Percentiles rank a stretch among this genome's conserved stretches.
These are phyloP conservation scores for Zaprionus kolodkinae DNA, from an alignment of 1,140 invertebrate species.

Conservation along the genomic window DNA sequence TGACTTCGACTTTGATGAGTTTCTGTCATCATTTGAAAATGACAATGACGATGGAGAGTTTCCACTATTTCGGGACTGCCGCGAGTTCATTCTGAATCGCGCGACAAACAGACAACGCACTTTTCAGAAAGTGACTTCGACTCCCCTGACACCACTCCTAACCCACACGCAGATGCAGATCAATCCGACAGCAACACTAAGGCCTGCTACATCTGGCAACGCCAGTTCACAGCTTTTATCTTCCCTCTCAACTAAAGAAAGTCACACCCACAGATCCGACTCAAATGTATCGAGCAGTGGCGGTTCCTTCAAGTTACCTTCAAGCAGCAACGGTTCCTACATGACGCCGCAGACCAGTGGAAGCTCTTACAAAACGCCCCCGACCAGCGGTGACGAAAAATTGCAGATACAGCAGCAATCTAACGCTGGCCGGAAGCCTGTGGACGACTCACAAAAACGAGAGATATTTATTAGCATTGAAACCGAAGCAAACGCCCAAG, in stretches of 20 bases:
- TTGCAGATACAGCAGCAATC: slow-evolving; percentile 12
- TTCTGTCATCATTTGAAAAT: slow-evolving; percentile 85
- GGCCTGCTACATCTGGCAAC: slow-evolving; percentile 24
- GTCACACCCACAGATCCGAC: slow-evolving; percentile 65
- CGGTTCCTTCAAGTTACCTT: slow-evolving; percentile 22
- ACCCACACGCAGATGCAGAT: slow-evolving; percentile 7
- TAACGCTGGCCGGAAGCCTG: not conserved
- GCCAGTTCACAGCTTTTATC: slow-evolving; percentile 25
- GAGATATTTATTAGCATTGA: slow-evolving; percentile 84
- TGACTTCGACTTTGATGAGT: slow-evolving; percentile 85
- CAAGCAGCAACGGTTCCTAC: slow-evolving; percentile 14
- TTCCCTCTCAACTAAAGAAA: slow-evolving; percentile 45
- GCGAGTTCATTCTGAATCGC: slow-evolving; percentile 81
- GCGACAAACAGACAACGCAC: slow-evolving; percentile 75
- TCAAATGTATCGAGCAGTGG: slow-evolving; percentile 33
- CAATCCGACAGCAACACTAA: slow-evolving; percentile 34
- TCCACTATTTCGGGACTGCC: slow-evolving; percentile 83
- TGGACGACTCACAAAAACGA: slow-evolving; percentile 65
- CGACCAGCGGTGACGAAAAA: slow-evolving; percentile 44
- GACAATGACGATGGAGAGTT: slow-evolving; percentile 84
- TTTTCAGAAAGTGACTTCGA: slow-evolving; percentile 71
- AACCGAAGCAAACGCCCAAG: slow-evolving; percentile 77
- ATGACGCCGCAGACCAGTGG: slow-evolving; percentile 4
- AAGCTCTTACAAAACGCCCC: slow-evolving; percentile 24
- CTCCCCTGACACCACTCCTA: slow-evolving; percentile 28